phyloP scores from a whole-genome alignment of 2,888 invertebrate genomes.

The Volucella bombylans region DNA sequence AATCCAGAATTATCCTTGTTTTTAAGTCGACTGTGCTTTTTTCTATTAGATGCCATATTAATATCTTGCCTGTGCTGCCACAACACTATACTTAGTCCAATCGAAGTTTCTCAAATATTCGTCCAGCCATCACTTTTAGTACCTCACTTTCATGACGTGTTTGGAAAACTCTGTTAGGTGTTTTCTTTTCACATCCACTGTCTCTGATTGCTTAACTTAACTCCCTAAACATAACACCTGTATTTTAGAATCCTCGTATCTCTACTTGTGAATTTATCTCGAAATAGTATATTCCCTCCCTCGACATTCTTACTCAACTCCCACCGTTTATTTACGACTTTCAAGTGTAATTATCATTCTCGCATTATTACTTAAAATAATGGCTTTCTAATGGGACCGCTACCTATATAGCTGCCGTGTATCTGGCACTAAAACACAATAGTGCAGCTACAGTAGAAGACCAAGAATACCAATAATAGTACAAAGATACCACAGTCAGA shows the following conservation, averaged over 20 bases:
- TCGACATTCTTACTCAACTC: conserved; percentile 28
- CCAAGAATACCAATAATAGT: too few relatives aligned
- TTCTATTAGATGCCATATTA: too few relatives aligned
- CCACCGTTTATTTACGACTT: conserved; percentile 60
- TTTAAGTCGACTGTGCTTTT: too few relatives aligned
- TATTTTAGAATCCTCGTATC: conserved; percentile 24
- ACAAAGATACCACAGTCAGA: neutral
- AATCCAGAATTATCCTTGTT: too few relatives aligned
- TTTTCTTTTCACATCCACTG: conserved; percentile 37
- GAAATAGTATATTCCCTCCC: conserved; percentile 14
- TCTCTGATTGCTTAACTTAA: conserved; percentile 6
- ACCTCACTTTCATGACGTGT: too few relatives aligned
- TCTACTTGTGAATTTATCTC: neutral
- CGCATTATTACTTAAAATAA: conserved; percentile 71
- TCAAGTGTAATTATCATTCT: conserved; percentile 66
- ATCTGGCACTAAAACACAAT: neutral
- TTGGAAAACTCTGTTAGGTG: too few relatives aligned
- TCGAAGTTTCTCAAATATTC: too few relatives aligned
- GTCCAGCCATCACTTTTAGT: too few relatives aligned
- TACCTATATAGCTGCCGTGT: conserved; percentile 42
- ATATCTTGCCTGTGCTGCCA: too few relatives aligned
- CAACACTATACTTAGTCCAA: too few relatives aligned
- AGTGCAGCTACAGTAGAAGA: too few relatives aligned
- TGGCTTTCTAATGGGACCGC: conserved; percentile 69
- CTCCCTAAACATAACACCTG: conserved; percentile 49